These are phyloP conservation scores for Halisarca cf. caerulea DNA, from an alignment of 37 sponge, comb jelly and placozoan genomes.

Conservation along the genomic window DNA sequence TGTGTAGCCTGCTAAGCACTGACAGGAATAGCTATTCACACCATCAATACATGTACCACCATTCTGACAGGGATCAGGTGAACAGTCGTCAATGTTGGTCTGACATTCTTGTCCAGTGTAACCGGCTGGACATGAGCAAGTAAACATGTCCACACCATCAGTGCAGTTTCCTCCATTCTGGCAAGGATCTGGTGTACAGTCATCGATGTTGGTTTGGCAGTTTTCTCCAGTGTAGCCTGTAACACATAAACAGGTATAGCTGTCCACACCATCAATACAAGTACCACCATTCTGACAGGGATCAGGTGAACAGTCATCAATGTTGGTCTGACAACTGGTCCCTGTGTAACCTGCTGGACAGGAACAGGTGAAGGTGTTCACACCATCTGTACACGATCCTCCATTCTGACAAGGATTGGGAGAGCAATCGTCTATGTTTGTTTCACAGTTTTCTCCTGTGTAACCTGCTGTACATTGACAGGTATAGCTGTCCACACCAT, in stretches of 20 bases:
- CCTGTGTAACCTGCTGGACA: slow-evolving; percentile 35
- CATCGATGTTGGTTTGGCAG: slow-evolving; percentile 5
- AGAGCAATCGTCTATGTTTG: slow-evolving; percentile 38
- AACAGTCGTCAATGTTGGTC: slow-evolving; percentile 31
- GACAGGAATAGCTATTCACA: slow-evolving; percentile 13
- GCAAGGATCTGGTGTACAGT: slow-evolving; percentile 23
- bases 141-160: background rate
- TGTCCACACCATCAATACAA: slow-evolving; percentile 15
- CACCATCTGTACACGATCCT: slow-evolving; percentile 41
- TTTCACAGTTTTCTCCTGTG: slow-evolving; percentile 35
- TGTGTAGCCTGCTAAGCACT: slow-evolving; percentile 4
- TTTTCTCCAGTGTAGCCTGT: slow-evolving; percentile 25
- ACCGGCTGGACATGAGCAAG: background rate
- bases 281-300: slow-evolving; percentile 29
- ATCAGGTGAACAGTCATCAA: slow-evolving; percentile 6
- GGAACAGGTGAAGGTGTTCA: slow-evolving; percentile 24
- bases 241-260: background rate
- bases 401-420: slow-evolving; percentile 60
- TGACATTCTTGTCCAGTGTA: slow-evolving; percentile 30
- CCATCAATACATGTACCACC: slow-evolving; percentile 21
- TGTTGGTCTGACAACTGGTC: background rate
- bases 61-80: slow-evolving; percentile 8
- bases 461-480: slow-evolving; percentile 42
- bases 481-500: slow-evolving; percentile 21
- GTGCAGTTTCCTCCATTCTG: slow-evolving; percentile 25